Evolutionary conservation across 2,888 invertebrate species (phyloP).

Genomic region (Zaprionus lineosus): DNA sequence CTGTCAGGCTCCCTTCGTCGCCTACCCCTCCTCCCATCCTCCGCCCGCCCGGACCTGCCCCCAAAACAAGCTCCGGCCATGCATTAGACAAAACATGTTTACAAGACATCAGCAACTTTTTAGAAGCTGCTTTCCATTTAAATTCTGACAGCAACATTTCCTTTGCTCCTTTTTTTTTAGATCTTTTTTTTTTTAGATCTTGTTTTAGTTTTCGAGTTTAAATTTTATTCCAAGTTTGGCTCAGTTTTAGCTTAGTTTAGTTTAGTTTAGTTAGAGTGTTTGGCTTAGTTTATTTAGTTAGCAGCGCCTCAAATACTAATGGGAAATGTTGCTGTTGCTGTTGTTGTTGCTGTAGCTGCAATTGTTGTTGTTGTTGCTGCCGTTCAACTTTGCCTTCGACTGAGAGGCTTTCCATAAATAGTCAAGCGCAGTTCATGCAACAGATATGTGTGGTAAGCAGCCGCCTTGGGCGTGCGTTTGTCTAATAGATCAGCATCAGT

Average conservation of each 20-base stretch:
- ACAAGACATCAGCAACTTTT: conserved; percentile 63
- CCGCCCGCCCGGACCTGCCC: too few species aligned
- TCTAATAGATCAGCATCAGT: conserved; percentile 71
- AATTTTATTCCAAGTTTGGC: too few species aligned
- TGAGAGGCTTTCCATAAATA: conserved; percentile 73
- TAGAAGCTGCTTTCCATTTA: conserved; percentile 68
- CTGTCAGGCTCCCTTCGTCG: neutral
- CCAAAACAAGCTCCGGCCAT: conserved; percentile 40
- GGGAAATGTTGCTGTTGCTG: conserved; percentile 60
- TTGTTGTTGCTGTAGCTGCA: conserved; percentile 27
- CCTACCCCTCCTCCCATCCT: too few species aligned
- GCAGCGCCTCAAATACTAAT: conserved; percentile 72
- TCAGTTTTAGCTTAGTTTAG: neutral
- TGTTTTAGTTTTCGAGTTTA: conserved; percentile 1
- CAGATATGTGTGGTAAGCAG: conserved; percentile 37
- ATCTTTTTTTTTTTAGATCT: neutral
- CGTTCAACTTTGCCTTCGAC: conserved; percentile 61
- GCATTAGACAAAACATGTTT: conserved; percentile 74
- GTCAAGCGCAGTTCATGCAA: conserved; percentile 42
- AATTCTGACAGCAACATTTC: conserved; percentile 68
- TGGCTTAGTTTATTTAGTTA: conserved; percentile 45
- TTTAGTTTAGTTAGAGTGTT: neutral
- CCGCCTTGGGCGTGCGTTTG: conserved; percentile 70
- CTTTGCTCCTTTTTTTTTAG: conserved; percentile 4
- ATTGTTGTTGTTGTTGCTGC: conserved; percentile 42